Evolutionary conservation across 2,888 invertebrate genomes (phyloP).

Genomic region (Alloscopus bannaensis): DNA sequence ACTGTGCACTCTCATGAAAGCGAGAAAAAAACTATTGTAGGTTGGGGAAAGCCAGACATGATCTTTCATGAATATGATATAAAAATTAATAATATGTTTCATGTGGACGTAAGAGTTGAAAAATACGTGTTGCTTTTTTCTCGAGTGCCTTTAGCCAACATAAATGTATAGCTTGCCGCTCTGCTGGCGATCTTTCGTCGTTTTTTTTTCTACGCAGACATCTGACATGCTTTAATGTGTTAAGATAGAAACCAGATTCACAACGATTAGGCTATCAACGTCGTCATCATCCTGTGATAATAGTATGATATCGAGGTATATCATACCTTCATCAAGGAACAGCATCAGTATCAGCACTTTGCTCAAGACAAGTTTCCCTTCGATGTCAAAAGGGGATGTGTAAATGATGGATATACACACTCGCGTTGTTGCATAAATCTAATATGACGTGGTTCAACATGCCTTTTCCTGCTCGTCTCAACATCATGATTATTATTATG

Average conservation of each 20-base stretch:
- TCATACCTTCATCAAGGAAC: conserved; percentile 29
- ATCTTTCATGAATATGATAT: conserved; percentile 59
- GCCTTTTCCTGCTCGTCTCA: neutral
- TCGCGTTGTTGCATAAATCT: no score
- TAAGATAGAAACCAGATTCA: conserved; percentile 55
- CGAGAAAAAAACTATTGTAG: no score
- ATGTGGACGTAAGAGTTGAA: conserved; percentile 44
- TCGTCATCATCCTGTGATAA: conserved; percentile 36
- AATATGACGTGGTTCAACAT: no score
- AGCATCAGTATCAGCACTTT: conserved; percentile 16
- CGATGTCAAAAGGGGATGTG: no score
- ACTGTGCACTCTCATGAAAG: conserved; percentile 31
- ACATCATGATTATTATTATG: conserved; percentile 49
- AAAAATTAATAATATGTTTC: conserved; percentile 59
- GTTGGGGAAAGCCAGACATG: conserved; percentile 36
- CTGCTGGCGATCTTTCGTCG: neutral
- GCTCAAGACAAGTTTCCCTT: conserved; percentile 20
- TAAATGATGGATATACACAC: no score
- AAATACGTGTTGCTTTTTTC: conserved; percentile 42
- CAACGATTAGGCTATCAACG: conserved; percentile 55
- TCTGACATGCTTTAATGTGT: conserved; percentile 22
- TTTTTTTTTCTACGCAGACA: conserved; percentile 25
- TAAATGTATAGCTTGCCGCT: neutral
- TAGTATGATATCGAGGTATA: conserved; percentile 39
- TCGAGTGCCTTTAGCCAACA: conserved; percentile 26